A percentile compares a stretch with the other conserved stretches of the same genome.
Evolutionary conservation across 2,888 invertebrate genomes (phyloP).

Genomic region (Andricus quercusramuli): DNA sequence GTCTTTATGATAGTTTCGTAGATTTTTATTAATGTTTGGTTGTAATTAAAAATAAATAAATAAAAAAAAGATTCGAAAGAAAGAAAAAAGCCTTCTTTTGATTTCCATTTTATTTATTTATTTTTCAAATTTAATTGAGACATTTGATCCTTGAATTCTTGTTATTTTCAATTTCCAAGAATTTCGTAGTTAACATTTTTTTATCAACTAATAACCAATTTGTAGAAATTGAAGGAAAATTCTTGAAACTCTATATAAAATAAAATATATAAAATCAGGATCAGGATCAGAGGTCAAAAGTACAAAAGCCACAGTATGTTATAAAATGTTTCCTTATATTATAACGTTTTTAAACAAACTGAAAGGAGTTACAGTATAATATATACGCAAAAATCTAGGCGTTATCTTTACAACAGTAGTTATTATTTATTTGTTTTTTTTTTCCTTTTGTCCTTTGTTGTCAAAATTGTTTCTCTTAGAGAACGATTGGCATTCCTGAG

Average conservation of each 20-base stretch:
- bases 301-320: slow-evolving; percentile 57
- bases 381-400: slow-evolving; percentile 74
- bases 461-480: slow-evolving; percentile 56
- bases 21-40: too few species aligned
- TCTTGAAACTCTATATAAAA: too few species aligned
- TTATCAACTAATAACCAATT: rapidly evolving
- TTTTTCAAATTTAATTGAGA: too few species aligned
- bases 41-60: too few species aligned
- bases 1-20: too few species aligned
- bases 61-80: too few species aligned
- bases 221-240: too few species aligned
- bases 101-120: too few species aligned
- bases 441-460: slow-evolving; percentile 39
- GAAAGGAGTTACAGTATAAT: slow-evolving; percentile 74
- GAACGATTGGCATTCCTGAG: slow-evolving; percentile 66
- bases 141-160: too few species aligned
- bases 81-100: too few species aligned
- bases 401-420: slow-evolving; percentile 74
- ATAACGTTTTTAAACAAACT: slow-evolving; percentile 76
- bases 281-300: not conserved
- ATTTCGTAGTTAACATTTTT: too few species aligned
- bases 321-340: slow-evolving; percentile 78
- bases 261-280: not conserved
- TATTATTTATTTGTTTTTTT: slow-evolving; percentile 62
- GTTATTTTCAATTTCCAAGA: too few species aligned